phyloP scores from a whole-genome alignment of 2,113 vertebrate species.

The Thamnophis sirtalis region DNA sequence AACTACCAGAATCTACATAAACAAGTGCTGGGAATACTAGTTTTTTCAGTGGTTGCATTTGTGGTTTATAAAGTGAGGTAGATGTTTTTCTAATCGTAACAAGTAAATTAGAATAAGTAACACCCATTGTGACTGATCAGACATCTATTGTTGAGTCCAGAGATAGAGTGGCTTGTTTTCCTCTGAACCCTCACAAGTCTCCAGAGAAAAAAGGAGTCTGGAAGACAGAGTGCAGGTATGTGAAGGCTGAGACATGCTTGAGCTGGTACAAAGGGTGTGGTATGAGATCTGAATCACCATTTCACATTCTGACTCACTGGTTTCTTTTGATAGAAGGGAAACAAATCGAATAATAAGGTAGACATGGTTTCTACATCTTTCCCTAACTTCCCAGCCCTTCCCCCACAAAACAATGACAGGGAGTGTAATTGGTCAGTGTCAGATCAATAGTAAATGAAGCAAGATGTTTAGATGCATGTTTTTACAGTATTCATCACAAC shows the following conservation, averaged over 20 bases:
- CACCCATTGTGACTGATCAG: not conserved
- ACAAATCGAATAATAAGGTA: not conserved
- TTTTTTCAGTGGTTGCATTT: not conserved
- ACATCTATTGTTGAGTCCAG: not conserved
- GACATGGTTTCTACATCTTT: not conserved
- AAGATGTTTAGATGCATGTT: not conserved
- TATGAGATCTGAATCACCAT: not conserved
- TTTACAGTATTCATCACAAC: not conserved
- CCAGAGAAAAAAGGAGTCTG: not conserved
- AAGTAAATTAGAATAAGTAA: not conserved
- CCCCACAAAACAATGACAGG: not conserved
- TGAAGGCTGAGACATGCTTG: not conserved
- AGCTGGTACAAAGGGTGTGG: not conserved
- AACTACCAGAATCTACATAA: not conserved
- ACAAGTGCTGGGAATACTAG: not conserved
- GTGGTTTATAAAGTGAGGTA: not conserved
- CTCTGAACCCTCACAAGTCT: not conserved
- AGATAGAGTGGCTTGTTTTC: not conserved
- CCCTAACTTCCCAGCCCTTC: not conserved
- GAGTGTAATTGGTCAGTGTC: not conserved
- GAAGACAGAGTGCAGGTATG: not conserved
- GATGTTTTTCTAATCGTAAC: not conserved
- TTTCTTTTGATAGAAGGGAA: slow-evolving; percentile 4
- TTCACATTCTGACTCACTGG: not conserved
- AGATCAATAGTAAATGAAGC: not conserved